Conservation (phyloP, 2,113 vertebrate genomes). For the Alligator mississippiensis region DNA sequence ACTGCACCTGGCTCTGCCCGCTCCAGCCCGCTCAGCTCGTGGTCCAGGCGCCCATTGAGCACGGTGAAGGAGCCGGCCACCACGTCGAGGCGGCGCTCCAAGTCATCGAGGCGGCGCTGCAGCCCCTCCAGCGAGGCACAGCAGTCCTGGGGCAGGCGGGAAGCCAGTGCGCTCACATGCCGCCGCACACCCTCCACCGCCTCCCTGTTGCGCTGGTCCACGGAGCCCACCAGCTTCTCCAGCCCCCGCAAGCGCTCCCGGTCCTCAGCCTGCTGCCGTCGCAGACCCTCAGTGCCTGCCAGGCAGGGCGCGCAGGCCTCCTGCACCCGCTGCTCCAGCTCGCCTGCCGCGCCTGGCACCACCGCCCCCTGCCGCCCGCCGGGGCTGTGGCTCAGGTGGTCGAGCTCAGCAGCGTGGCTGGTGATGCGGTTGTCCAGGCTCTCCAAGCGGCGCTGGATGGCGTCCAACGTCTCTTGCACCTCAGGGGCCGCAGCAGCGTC, state of each 20-base stretch:
- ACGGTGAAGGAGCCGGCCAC: constrained; percentile 75
- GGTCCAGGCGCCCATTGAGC: constrained; percentile 79
- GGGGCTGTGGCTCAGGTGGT: constrained; percentile 80
- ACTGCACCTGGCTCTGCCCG: constrained; percentile 68
- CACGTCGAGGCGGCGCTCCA: constrained; percentile 80
- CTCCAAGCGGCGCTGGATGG: constrained; percentile 88
- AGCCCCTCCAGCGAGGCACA: constrained; percentile 77
- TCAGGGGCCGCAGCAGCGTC: constrained; percentile 85
- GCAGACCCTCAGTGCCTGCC: constrained; percentile 83
- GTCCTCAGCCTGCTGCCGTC: constrained; percentile 85
- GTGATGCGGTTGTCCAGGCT: constrained; percentile 88
- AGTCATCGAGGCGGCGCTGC: constrained; percentile 61
- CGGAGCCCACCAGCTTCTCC: constrained; percentile 85
- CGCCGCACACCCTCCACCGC: constrained; percentile 75
- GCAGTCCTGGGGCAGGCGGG: constrained; percentile 68
- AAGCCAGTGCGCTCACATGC: constrained; percentile 70
- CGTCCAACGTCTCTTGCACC: constrained; percentile 88
- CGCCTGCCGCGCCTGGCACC: constrained; percentile 79
- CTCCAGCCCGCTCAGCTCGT: constrained; percentile 68
- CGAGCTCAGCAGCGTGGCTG: constrained; percentile 85
- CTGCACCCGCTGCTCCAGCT: constrained; percentile 85
- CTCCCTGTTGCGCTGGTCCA: constrained; percentile 85
- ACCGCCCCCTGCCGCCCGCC: not conserved
- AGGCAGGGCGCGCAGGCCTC: constrained; percentile 87
- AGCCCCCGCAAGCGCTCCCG: constrained; percentile 83